Conservation (phyloP, 2,797 vertebrate genomes). For the Sandelia bainsii region DNA sequence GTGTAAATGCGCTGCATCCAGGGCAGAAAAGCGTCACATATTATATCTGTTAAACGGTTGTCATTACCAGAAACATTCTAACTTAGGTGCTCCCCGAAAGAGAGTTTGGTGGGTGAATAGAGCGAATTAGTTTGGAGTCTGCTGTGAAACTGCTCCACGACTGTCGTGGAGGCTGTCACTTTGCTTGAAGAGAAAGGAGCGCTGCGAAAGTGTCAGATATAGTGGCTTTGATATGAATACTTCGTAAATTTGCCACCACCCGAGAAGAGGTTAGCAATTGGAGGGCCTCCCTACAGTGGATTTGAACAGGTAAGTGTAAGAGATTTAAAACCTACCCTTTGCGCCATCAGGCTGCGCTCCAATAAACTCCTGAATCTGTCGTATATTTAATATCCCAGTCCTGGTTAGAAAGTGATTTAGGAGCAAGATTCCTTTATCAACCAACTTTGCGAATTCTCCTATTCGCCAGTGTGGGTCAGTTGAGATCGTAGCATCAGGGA, state of each 20-base stretch:
- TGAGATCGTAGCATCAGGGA: conserved; percentile 86
- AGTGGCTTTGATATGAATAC: conserved; percentile 79
- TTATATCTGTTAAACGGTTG: conserved; percentile 37
- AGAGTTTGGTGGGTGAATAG: conserved; percentile 83
- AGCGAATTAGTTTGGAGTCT: conserved; percentile 77
- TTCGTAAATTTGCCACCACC: conserved; percentile 87
- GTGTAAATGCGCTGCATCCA: conserved; percentile 41
- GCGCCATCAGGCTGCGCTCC: conserved; percentile 99
- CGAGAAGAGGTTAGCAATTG: conserved; percentile 86
- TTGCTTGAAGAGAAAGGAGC: conserved; percentile 72
- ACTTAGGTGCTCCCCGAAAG: conserved; percentile 83
- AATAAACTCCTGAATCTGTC: conserved; percentile 98
- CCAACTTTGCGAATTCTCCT: conserved; percentile 93
- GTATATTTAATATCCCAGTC: conserved; percentile 99
- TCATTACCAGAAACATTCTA: conserved; percentile 97
- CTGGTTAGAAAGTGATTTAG: conserved; percentile 95
- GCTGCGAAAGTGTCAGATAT: conserved; percentile 78
- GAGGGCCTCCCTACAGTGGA: conserved; percentile 90
- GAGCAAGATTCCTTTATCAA: conserved; percentile 87
- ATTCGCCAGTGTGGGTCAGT: conserved; percentile 87
- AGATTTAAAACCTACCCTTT: conserved; percentile 99
- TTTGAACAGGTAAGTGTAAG: conserved; percentile 93
- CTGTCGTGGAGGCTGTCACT: conserved; percentile 79
- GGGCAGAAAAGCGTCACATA: conserved; percentile 41
- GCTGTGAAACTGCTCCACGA: conserved; percentile 76